Base-by-base conservation (phyloP, 2,113 vertebrate genomes). In the Myxocyprinus asiaticus region DNA sequence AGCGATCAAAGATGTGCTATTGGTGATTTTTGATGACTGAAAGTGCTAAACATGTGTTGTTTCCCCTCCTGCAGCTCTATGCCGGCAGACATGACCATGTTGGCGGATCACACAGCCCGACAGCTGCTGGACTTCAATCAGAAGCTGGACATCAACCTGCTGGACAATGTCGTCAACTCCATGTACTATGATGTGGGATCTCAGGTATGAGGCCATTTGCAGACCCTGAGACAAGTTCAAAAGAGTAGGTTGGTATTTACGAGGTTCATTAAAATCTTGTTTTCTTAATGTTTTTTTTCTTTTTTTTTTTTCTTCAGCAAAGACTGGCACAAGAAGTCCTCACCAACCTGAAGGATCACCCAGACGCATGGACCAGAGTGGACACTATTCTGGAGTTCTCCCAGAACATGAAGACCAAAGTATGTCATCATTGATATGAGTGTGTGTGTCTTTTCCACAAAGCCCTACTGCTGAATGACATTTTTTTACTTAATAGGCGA, bases 71-170 rank as follows among this genome's bases (percentile, higher is more conserved):
- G 14, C 91, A 96, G 94, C 96, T 96, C 96, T 97, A 98, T 99
- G 97, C 97, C 97, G 96, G 97, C 97, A 95, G 96, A 98, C 94
- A 99, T 99, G 96, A 98, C 97, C 91, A 99, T 99, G 97, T 97
- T 99, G 96, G 96, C 96, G 87, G 97, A 99, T 94, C 96, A 99
- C 95, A 96, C 97, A 96, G 97, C 97, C 89, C 94, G 96, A 82
- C 97, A 99, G 93, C 95, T 98, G 96, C 95, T 99, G 88, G 97
- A 99, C 94, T 98, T 98, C 94, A 97, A 93, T 92, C 96, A 98
- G 91, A 99, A 97, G 91, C 90, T 99, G 91, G 97, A 99, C 92
- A 99, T 99, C 93, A 98, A 96, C 86, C 93, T 99, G 81, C 87
- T 99, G 92, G 97, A 99, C 91, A 98, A 95, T 89, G 96, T 98